A percentile compares a stretch with the other conserved stretches of the same genome.
Evolutionary conservation across 2,888 invertebrate genomes (phyloP).

Genomic region (Ophion costatus): DNA sequence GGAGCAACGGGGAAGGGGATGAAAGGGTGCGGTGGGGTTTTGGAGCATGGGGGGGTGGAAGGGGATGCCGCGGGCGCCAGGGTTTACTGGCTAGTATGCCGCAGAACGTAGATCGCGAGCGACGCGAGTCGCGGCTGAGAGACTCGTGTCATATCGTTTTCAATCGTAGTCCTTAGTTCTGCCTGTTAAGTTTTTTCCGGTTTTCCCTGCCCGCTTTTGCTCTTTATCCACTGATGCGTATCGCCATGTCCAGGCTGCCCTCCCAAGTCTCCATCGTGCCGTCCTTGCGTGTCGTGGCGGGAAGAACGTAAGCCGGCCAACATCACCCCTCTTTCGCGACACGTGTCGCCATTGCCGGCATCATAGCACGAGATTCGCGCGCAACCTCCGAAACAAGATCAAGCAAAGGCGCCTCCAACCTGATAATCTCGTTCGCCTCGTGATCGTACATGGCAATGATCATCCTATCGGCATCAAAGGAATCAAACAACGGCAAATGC

Average conservation of each 20-base stretch:
- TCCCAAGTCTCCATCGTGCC: not conserved
- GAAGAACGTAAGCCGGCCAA: conserved; percentile 54
- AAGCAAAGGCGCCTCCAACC: not conserved
- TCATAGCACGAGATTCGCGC: conserved; percentile 44
- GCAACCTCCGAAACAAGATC: conserved; percentile 15
- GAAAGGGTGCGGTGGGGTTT: conserved; percentile 66
- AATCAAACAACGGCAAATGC: not conserved
- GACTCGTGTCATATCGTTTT: conserved; percentile 43
- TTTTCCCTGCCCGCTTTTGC: not conserved
- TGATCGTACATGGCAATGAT: not conserved
- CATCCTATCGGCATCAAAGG: not conserved
- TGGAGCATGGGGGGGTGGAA: conserved; percentile 60
- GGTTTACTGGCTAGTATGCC: conserved; percentile 81
- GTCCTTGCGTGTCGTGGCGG: conserved; percentile 52
- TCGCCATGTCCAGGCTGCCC: not conserved
- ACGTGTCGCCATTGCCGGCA: conserved; percentile 64
- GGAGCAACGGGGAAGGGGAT: conserved; percentile 70
- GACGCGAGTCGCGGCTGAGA: conserved; percentile 73
- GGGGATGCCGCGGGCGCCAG: conserved; percentile 76
- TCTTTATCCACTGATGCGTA: not conserved
- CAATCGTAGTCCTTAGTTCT: conserved; percentile 26
- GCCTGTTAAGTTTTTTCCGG: not conserved
- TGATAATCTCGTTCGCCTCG: not conserved
- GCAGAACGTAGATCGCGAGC: conserved; percentile 81
- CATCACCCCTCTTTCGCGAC: conserved; percentile 47